Conservation (phyloP, 2,888 invertebrate species). For the Antitype chi region DNA sequence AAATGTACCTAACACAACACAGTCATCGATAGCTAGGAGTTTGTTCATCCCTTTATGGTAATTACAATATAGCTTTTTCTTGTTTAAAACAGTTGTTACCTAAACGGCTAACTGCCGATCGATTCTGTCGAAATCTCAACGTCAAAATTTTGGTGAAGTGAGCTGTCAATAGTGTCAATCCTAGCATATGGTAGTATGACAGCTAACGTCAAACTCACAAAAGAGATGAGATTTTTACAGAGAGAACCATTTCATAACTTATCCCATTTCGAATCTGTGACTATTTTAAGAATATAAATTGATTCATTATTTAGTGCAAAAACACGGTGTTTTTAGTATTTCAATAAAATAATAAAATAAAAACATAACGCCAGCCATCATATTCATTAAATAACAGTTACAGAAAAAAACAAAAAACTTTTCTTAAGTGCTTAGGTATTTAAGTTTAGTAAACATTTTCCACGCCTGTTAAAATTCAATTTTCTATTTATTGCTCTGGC, state of each 20-base stretch:
- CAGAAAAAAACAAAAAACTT: slow-evolving; percentile 17
- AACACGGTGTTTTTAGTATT: slow-evolving; percentile 13
- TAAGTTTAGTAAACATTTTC: slow-evolving; percentile 69
- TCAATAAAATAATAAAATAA: slow-evolving; percentile 5
- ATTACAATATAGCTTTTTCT: neutral
- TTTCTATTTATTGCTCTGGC: slow-evolving; percentile 75
- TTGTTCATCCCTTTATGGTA: neutral
- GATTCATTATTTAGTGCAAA: neutral
- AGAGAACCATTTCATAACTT: neutral
- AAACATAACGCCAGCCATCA: neutral
- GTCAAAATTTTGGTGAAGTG: too few species aligned
- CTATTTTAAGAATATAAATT: neutral
- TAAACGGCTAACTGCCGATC: neutral
- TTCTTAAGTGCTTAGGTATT: slow-evolving; percentile 52
- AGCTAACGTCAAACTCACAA: neutral
- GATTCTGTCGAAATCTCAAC: neutral
- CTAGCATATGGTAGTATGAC: neutral
- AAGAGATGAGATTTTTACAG: neutral
- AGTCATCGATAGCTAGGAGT: neutral
- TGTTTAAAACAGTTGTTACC: neutral
- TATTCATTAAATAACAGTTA: slow-evolving; percentile 25
- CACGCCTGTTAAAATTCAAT: slow-evolving; percentile 74
- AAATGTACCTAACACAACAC: neutral
- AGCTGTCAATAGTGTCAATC: neutral
- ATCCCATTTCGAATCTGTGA: neutral